Evolutionary conservation across 2,888 invertebrate genomes (phyloP), one percentile per base, ranked within the genome.

Genomic region (Lagria hirta): DNA sequence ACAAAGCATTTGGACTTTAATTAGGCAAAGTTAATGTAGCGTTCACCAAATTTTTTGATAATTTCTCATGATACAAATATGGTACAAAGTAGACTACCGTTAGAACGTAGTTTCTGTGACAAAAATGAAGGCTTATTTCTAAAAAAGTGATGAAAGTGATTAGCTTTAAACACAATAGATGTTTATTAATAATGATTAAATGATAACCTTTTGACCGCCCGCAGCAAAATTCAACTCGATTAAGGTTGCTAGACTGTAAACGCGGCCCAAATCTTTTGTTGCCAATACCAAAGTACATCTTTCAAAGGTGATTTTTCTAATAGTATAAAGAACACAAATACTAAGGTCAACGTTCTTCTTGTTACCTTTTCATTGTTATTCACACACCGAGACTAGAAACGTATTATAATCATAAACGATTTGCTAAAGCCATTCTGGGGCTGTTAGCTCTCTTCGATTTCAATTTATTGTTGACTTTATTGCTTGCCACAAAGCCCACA

Each of bases 81-180:
- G n/a, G n/a, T n/a, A n/a, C n/a, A n/a, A n/a, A n/a, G n/a, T n/a
- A n/a, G n/a, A n/a, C n/a, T n/a, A n/a, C n/a, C n/a, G n/a, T n/a
- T n/a, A n/a, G n/a, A n/a, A n/a, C n/a, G n/a, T n/a, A n/a, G n/a
- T n/a, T n/a, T n/a, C n/a, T n/a, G n/a, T n/a, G n/a, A n/a, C n/a
- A n/a, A n/a, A n/a, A n/a, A n/a, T n/a, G n/a, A n/a, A n/a, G n/a
- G n/a, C n/a, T n/a, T n/a, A n/a, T n/a, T n/a, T n/a, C n/a, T n/a
- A n/a, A n/a, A n/a, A n/a, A n/a, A n/a, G n/a, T n/a, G n/a, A 33
- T n/a, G 33, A 33, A 35, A 35, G 43, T 43, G 43, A 43, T 42
- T 34, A 22, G 13, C 26, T 18, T 13, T 36, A 37, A 42, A 42
- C 42, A 36, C 36, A 36, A 36, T 35, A 26, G 16, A 15, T 6